Base-by-base conservation (phyloP, 2,888 invertebrate species). In the Iphiclides podalirius region DNA sequence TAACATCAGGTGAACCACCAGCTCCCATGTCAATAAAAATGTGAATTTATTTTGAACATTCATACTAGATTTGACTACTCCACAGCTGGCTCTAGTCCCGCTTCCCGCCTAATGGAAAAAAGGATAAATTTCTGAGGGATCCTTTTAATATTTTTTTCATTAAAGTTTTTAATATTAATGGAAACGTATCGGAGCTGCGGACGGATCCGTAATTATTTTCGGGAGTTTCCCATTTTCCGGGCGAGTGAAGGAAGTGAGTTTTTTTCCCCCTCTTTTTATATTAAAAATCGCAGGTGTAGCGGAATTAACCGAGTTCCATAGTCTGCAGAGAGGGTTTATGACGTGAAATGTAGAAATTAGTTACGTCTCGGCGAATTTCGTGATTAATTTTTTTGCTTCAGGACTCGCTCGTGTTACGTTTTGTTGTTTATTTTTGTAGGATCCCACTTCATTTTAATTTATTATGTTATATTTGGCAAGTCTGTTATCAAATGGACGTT, bases 161-260 rank as follows among this genome's bases (percentile, higher is more conserved):
- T 87, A 80, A 88, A 88, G 88, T 88, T 88, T 88, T 88, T 82
- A 88, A 87, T 87, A 87, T 87, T 87, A 83, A 86, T 83, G 79
- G 66, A 69, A 70, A 74, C 63, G 75, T 80, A 79, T 84, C 73
- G 68, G 72, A 71, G 74, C 70, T 70, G 57, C 56, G 63, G 67
- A 57, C 61, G 60, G 54, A 58, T 61, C 70, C 75, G 74, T 84
- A 81, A 88, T 86, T 85, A 86, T 85, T 84, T 86, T 75, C 67
- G 67, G 73, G 71, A 70, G 58, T 64, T 70, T 71, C 69, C 70
- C 71, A 72, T 78, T 82, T 79, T 77, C 75, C 81, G 73, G 67
- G 56, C 61, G 65, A 65, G 52, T 55, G 58, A 52, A 59, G 64
- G 55, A 47, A 57, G 61, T 26, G 16, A 51, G 35, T 23, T 40